Conservation (phyloP, 2,888 invertebrate genomes). For the Chalcis sispes region DNA sequence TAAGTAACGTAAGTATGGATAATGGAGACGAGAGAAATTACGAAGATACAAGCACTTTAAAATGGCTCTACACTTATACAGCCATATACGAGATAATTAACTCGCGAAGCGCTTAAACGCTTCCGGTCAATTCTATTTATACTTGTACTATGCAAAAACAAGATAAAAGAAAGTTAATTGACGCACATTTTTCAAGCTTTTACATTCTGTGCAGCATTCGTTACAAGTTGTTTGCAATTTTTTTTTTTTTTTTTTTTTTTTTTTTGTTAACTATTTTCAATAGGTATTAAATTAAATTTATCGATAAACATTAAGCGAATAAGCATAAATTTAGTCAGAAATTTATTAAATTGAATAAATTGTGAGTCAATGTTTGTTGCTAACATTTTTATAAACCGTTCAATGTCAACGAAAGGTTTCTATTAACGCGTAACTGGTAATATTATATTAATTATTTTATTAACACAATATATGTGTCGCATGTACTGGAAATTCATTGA, state of each 20-base stretch:
- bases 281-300: no score
- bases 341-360: no score
- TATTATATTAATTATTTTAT: neutral
- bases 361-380: neutral
- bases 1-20: neutral
- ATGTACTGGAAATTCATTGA: constrained; percentile 12
- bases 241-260: no score
- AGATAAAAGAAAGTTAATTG: constrained; percentile 4
- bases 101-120: constrained; percentile 6
- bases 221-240: neutral
- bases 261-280: no score
- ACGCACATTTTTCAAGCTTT: neutral
- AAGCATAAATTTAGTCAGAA: no score
- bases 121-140: constrained; percentile 4
- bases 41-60: constrained; percentile 13
- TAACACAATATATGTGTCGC: constrained; percentile 8
- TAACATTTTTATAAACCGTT: neutral
- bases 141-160: neutral
- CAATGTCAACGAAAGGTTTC: no score
- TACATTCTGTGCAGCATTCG: neutral
- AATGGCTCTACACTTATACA: constrained; percentile 8
- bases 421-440: neutral
- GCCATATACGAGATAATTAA: constrained; percentile 39
- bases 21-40: constrained; percentile 11
- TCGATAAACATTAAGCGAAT: no score